A percentile compares a stretch with the other conserved stretches of the same genome.
Conservation (phyloP, 1,140 invertebrate genomes). For the Leptopilina boulardi region DNA sequence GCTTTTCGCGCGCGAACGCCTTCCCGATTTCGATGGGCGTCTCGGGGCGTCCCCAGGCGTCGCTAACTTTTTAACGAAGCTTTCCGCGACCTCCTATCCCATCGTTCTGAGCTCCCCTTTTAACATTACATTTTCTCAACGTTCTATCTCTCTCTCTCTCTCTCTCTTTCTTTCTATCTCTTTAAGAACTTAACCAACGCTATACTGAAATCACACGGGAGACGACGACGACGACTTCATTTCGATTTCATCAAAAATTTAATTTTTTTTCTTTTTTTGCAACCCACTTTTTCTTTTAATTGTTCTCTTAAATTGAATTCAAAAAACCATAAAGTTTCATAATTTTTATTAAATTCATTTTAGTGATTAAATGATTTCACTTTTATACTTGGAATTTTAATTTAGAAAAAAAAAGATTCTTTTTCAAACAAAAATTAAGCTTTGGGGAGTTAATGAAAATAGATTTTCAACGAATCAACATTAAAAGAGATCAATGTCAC, state of each 20-base stretch:
- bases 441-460: background rate
- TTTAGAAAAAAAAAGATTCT: too few relatives aligned
- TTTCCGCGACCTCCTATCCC: conserved; percentile 7
- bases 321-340: background rate
- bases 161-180: background rate
- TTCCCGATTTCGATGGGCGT: conserved; percentile 33
- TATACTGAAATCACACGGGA: background rate
- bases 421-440: too few relatives aligned
- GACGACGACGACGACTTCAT: background rate
- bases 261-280: background rate
- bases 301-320: background rate
- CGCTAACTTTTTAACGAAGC: conserved; percentile 33
- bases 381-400: too few relatives aligned
- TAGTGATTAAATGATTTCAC: too few relatives aligned
- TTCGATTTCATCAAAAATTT: background rate
- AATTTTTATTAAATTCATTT: too few relatives aligned
- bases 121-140: conserved; percentile 11
- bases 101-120: too few relatives aligned
- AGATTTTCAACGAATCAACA: background rate
- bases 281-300: background rate
- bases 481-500: background rate
- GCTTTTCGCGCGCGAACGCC: conserved; percentile 24
- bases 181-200: background rate
- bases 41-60: conserved; percentile 26
- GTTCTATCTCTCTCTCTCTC: background rate